Evolutionary conservation across 2,888 invertebrate species (phyloP), one percentile per base, ranked within the genome.

Genomic region (Meandrusa payeni): DNA sequence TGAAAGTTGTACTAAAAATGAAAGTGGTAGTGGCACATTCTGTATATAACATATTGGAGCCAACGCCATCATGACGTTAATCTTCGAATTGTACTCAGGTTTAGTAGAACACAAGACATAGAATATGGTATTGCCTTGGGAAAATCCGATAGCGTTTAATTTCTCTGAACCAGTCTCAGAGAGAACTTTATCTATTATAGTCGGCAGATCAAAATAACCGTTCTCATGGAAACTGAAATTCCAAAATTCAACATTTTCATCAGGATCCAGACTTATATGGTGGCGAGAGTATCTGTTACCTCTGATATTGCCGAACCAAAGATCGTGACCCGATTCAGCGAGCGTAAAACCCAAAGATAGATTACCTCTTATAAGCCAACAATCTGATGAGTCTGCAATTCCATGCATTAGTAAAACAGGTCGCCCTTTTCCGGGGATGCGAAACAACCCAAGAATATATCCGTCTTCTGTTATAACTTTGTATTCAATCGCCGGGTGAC

Each of bases 131-230:
- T 90, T 90, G 11, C 94, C 95, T 70, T 89, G 90, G 3, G 93
- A 94, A 64, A 94, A 93, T 1, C 93, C 95, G 3, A 92, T 72
- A 62, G 92, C 93, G 54, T 89, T 89, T 1, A 95, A 50, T 42
- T 90, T 76, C 0, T 83, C 51, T 23, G 86, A 75, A 1, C 87
- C 82, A 0, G 93, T 93, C 2, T 46, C 34, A 0, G 51, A 37
- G 1, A 76, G 47, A 6, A 82, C 58, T 36, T 69, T 69, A 50
- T 83, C 77, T 3, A 80, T 89, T 65, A 90, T 90, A 0, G 93
- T 90, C 3, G 95, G 93, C 1, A 95, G 46, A 67, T 96, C 95
- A 55, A 89, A 90, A 28, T 78, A 59, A 0, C 93, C 94, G 66
- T 92, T 91, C 66, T 95, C 93, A 61, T 94, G 92, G 79, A 90